Evolutionary conservation across 2,888 invertebrate species (phyloP).

Genomic region (Myathropa florea): DNA sequence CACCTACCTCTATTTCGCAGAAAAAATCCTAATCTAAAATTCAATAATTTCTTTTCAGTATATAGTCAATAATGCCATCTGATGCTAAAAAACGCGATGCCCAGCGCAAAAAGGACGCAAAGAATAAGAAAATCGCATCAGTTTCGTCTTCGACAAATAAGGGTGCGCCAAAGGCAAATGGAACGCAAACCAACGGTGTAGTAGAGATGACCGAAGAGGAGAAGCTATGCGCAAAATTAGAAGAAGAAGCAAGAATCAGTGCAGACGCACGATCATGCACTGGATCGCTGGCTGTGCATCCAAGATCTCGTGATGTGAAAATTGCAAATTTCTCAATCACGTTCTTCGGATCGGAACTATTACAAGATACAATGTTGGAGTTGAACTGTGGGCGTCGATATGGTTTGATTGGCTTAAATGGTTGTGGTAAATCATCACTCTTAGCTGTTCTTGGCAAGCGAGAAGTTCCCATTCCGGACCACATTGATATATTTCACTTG

Average conservation of each 20-base stretch:
- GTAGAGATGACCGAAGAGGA: slow-evolving; percentile 82
- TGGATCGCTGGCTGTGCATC: slow-evolving; percentile 96
- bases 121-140: slow-evolving; percentile 82
- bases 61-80: slow-evolving; percentile 91
- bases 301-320: slow-evolving; percentile 97
- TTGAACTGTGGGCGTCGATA: slow-evolving; percentile 98
- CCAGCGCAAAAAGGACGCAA: slow-evolving; percentile 97
- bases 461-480: slow-evolving; percentile 97
- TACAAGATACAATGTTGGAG: slow-evolving; percentile 97
- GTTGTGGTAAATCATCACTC: slow-evolving; percentile 98
- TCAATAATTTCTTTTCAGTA: slow-evolving; percentile 12
- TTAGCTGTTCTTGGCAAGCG: slow-evolving; percentile 94
- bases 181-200: slow-evolving; percentile 87
- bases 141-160: slow-evolving; percentile 80
- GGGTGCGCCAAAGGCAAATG: slow-evolving; percentile 82
- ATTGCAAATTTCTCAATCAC: slow-evolving; percentile 98
- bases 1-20: too few relatives aligned
- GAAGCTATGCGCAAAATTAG: slow-evolving; percentile 91
- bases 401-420: slow-evolving; percentile 98
- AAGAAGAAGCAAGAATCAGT: slow-evolving; percentile 94
- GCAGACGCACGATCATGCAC: slow-evolving; percentile 97
- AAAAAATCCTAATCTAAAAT: neutral
- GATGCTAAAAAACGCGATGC: slow-evolving; percentile 99
- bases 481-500: slow-evolving; percentile 98
- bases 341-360: slow-evolving; percentile 97